Evolutionary conservation across 1,140 invertebrate genomes (phyloP), one percentile per base, ranked within the genome.

Genomic region (Macrobrachium nipponense): DNA sequence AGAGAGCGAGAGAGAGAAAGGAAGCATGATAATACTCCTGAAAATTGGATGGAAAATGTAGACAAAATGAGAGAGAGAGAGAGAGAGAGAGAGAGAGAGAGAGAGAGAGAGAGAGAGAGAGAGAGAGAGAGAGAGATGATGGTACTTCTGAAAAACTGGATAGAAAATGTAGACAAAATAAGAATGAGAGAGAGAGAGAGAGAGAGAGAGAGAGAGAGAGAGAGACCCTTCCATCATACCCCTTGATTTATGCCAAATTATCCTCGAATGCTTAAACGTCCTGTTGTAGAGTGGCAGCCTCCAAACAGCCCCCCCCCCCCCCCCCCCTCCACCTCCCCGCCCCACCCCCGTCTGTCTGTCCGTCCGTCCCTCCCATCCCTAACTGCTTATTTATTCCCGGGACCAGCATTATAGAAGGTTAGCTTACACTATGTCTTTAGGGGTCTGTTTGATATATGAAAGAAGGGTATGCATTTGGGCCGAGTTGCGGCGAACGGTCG

Each of bases 361-460:
- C 27, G 15, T 20, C n/a, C 36, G 15, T 23, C 77, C 18, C 59
- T 61, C 77, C 17, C 59, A 18, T 58, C 23, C 27, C n/a, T n/a
- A 17, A 23, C 44, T 58, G 20, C 23, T 66, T 8, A 23, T 44
- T 61, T 44, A n/a, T 44, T 58, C 58, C n/a, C 44, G 4, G 59
- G 51, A n/a, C 58, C 5, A 8, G 59, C 59, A 79, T 79, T 79
- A 79, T 51, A 20, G 27, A 36, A 79, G 76, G 8, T 27, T 61
- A 79, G 23, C 76, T 79, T 15, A 36, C 76, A 61, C 59, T 79
- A 79, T 36, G 76, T 79, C 76, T 79, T 79, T 61, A 79, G 76
- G 51, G 27, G 58, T 61, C 51, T 11, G 27, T 20, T 59, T 79
- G 59, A 79, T 59, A 60, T 79, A 79, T 79, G 76, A 61, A 62